Percentiles rank a stretch among this genome's conserved stretches.
These are phyloP conservation scores for Labeo calbasu DNA, from an alignment of 2,797 vertebrate genomes.

Conservation along the genomic window DNA sequence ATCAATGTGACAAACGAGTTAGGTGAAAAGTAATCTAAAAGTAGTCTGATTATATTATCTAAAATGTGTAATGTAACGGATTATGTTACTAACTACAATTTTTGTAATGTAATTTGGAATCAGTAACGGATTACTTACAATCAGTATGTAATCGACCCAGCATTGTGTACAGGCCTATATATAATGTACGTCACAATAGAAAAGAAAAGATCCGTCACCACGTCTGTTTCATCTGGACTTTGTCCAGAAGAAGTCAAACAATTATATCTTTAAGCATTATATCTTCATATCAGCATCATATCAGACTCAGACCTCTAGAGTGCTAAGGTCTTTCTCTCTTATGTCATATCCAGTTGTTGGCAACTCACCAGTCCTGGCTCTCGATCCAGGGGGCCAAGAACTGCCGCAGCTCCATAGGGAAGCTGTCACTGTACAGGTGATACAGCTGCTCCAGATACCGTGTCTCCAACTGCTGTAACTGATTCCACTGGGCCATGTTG, in stretches of 20 bases:
- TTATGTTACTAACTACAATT: too few species aligned
- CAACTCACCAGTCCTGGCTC: conserved; percentile 93
- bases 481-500: conserved; percentile 98
- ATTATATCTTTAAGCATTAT: too few species aligned
- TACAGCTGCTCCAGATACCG: conserved; percentile 97
- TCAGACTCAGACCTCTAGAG: neutral
- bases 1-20: too few species aligned
- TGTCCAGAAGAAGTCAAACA: neutral
- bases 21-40: too few species aligned
- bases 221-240: neutral
- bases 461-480: conserved; percentile 97
- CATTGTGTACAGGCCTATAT: too few species aligned
- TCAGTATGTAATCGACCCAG: too few species aligned
- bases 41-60: too few species aligned
- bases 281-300: neutral
- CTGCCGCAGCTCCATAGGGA: conserved; percentile 97
- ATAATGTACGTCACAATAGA: neutral
- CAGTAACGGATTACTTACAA: too few species aligned
- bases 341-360: neutral
- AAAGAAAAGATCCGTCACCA: neutral
- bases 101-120: too few species aligned
- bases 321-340: neutral
- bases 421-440: conserved; percentile 98
- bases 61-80: too few species aligned
- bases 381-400: conserved; percentile 98